Conservation (phyloP, 2,797 vertebrate species). For the Acropternis orthonyx region DNA sequence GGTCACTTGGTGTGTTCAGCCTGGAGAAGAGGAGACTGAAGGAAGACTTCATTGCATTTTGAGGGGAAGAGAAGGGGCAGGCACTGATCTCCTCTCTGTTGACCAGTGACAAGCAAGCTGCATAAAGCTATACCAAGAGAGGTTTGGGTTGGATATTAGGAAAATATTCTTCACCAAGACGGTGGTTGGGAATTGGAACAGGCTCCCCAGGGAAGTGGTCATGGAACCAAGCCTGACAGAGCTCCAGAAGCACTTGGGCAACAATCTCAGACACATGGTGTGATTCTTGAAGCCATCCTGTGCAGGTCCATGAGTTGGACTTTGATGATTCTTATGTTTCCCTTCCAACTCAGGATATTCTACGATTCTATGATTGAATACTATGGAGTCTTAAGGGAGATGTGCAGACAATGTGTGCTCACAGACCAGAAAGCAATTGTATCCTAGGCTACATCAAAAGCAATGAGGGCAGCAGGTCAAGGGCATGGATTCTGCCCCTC, state of each 20-base stretch:
- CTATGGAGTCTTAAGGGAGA: not conserved
- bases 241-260: not conserved
- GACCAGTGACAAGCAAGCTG: not conserved
- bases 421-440: fast-evolving
- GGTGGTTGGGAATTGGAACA: not conserved
- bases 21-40: not conserved
- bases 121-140: not conserved
- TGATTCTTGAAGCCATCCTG: not conserved
- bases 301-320: not conserved
- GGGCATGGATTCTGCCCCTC: not conserved
- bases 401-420: not conserved
- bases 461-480: fast-evolving
- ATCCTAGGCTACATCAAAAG: not conserved
- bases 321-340: not conserved
- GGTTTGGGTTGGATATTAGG: fast-evolving
- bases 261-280: fast-evolving
- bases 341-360: not conserved
- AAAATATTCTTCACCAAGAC: not conserved
- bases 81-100: not conserved
- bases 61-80: not conserved
- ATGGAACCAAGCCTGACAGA: not conserved
- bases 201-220: not conserved
- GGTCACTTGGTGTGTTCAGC: not conserved
- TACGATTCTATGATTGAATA: not conserved
- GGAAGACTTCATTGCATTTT: not conserved